These are phyloP conservation scores for Semnornis frantzii DNA, from an alignment of 2,113 vertebrate genomes.

Conservation along the genomic window DNA sequence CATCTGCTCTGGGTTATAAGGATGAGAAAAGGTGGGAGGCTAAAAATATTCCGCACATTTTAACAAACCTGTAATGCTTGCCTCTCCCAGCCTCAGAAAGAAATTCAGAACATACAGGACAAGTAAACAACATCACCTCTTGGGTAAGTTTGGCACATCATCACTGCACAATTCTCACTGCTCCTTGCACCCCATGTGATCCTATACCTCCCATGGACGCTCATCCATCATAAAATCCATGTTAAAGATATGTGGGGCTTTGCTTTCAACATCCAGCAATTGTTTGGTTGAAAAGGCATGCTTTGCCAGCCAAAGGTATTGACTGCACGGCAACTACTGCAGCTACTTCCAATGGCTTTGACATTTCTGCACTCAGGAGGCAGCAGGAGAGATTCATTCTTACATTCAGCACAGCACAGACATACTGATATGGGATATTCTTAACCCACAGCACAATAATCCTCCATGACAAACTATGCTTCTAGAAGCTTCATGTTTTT, in stretches of 20 bases:
- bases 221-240: background rate
- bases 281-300: background rate
- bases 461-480: background rate
- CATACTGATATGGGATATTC: background rate
- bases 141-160: background rate
- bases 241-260: background rate
- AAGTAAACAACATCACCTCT: background rate
- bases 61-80: background rate
- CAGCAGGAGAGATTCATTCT: background rate
- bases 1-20: background rate
- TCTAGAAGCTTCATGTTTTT: background rate
- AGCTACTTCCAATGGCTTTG: background rate
- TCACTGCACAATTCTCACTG: background rate
- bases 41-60: background rate
- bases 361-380: background rate
- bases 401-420: background rate
- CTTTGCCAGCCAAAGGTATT: background rate
- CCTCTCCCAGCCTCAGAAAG: background rate
- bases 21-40: background rate
- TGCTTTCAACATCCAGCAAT: background rate
- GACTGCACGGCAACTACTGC: background rate
- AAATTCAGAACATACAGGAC: background rate
- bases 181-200: background rate
- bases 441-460: background rate
- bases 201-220: background rate